Base-by-base conservation (phyloP, 2,113 vertebrate species). In the Bubo blakistoni region DNA sequence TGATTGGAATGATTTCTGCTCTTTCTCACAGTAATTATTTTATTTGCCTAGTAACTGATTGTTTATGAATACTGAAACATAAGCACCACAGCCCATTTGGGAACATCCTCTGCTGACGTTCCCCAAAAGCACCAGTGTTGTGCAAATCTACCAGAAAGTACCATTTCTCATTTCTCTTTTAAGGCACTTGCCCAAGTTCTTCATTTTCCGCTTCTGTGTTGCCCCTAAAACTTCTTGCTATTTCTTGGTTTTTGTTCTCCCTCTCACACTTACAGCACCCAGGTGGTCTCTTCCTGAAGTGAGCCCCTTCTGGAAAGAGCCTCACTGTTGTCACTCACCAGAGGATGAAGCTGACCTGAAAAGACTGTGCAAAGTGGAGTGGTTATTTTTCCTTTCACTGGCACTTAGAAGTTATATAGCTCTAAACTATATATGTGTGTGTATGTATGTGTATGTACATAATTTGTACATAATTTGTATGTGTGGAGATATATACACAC, bases 221-320 rank as follows among this genome's bases (percentile, higher is more conserved):
- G 66, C 42, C 81, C 10, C 12, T 66, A 20, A 54, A 94, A 25
- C 47, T 88, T 74, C 63, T 88, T 95, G 66, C 71, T 66, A 1
- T 51, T 65, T 58, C 74, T 86, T 88, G 92, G 29, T 2, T 83
- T 94, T 66, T 44, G 70, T 76, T 81, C 32, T 66, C 62, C 24
- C 22, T 95, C 73, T 92, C 71, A 30, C 90, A 9, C 88, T 72
- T 91, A 80, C 66, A 61, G 46, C 25, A 16, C 66, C 85, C 96
- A 96, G 92, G 94, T 96, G 96, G 92, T 80, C 79, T 42, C 47
- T 17, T 94, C 67, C 76, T 73, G 36, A 83, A 72, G 51, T 40
- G 66, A 92, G 84, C 32, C 40, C 83, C 49, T 73, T 95, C 95
- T 92, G 87, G 96, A 81, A 93, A 82, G 46, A 88, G 36, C 62